Evolutionary conservation across 2,113 vertebrate species (phyloP), one percentile per base, ranked within the genome.

Genomic region (Xenus cinereus): DNA sequence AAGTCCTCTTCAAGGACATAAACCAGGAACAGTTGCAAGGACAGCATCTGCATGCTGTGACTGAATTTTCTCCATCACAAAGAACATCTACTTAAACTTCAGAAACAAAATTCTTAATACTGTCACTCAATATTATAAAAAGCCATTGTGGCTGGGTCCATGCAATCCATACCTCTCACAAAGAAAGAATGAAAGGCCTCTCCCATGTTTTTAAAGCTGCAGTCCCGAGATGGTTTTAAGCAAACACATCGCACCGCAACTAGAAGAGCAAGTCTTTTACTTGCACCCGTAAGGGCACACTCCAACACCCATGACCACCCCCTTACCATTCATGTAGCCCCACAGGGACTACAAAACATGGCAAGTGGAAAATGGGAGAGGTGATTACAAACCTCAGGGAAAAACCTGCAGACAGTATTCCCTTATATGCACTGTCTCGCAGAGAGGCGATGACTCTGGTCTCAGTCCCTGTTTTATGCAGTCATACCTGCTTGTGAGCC

Each of bases 381-480:
- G 23, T 4, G 17, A 69, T 24, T 6, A 21, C 6, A 32, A 37
- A 37, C 15, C 21, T 5, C 33, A 39, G 26, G 24, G 63, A 73
- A 24, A 66, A 5, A 7, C 22, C 7, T 39, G 18, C 7, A 12
- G 28, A 4, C 7, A 26, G 21, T 9, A 27, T 8, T 21, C 7
- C 22, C 24, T 64, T 6, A 14, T 13, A 39, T 2, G 5, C 19
- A 6, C 14, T 28, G 6, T 2, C 2, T 10, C 22, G 16, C 21
- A 18, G 19, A 28, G 15, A 17, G 30, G 4, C 4, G 22, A 16
- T 4, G 26, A 26, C 17, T 51, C 1, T 37, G 15, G 10, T 8
- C 39, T 78, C 3, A 0, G 27, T 3, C 39, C 33, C 35, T 41
- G 32, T 33, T 62, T 71, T 13, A 8, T 2, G 3, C 0, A 0